These are phyloP conservation scores for Microhierax caerulescens DNA, from an alignment of 2,797 vertebrate species.

Conservation along the genomic window DNA sequence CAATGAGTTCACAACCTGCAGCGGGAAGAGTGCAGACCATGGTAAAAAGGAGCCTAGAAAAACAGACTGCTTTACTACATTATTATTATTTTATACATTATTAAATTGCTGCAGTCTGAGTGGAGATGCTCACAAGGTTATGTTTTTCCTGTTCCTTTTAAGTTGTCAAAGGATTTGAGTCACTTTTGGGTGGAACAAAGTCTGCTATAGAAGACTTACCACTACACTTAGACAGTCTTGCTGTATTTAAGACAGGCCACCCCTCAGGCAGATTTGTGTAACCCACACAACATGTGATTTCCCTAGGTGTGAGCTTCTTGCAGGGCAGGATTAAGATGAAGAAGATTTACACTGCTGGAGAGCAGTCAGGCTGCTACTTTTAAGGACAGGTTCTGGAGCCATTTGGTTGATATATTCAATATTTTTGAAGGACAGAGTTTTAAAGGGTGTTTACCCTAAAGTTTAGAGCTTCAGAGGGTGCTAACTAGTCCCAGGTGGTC, in stretches of 20 bases:
- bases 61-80: background rate
- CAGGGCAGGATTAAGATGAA: slow-evolving; percentile 2
- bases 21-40: background rate
- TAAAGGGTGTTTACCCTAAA: background rate
- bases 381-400: background rate
- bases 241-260: background rate
- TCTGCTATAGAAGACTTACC: background rate
- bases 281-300: background rate
- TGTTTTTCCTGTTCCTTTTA: background rate
- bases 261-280: slow-evolving; percentile 16
- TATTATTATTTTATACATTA: background rate
- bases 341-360: background rate
- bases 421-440: background rate
- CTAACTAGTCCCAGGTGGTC: background rate
- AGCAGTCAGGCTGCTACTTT: background rate
- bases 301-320: slow-evolving; percentile 22
- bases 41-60: background rate
- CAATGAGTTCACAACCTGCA: background rate
- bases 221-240: background rate
- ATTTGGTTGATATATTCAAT: background rate
- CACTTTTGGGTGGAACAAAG: background rate
- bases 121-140: background rate
- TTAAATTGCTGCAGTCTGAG: background rate
- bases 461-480: background rate
- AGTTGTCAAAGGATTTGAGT: background rate